These are phyloP conservation scores for Clitarchus hookeri DNA, from an alignment of 2,888 invertebrate species.

Conservation along the genomic window DNA sequence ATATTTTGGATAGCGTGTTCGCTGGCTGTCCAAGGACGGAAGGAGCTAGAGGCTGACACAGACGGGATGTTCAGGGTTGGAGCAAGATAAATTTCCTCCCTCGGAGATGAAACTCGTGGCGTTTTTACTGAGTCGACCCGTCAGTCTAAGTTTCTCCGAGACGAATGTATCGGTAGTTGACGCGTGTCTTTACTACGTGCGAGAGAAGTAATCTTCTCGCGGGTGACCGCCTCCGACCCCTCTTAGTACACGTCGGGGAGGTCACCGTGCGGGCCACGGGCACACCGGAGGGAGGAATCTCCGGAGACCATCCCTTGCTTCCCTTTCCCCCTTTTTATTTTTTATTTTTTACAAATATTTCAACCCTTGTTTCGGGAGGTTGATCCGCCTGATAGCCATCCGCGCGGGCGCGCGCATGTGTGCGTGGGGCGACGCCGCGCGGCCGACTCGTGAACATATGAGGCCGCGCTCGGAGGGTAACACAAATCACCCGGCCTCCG, in stretches of 20 bases:
- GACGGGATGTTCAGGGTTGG: background rate
- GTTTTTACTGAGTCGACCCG: background rate
- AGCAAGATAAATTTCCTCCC: background rate
- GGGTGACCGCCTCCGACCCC: background rate
- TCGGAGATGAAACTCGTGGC: background rate
- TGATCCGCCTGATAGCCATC: background rate
- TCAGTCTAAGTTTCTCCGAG: background rate
- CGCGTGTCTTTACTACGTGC: background rate
- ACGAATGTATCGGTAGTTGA: background rate
- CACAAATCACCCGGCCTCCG: background rate
- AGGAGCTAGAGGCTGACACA: background rate
- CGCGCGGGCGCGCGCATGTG: background rate
- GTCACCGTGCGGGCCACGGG: background rate
- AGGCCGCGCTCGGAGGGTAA: constrained; percentile 4
- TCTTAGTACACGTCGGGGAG: background rate
- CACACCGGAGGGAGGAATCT: background rate
- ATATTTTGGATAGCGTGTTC: too few species aligned
- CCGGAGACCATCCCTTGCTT: background rate
- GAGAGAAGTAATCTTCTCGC: too few species aligned
- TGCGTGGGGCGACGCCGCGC: background rate
- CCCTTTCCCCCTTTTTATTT: background rate
- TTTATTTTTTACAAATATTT: background rate
- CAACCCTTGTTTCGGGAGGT: constrained; percentile 2
- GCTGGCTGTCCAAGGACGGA: background rate
- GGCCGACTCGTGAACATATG: background rate